Base-by-base conservation (phyloP, 2,888 invertebrate species). In the Heteropelma amictum region DNA sequence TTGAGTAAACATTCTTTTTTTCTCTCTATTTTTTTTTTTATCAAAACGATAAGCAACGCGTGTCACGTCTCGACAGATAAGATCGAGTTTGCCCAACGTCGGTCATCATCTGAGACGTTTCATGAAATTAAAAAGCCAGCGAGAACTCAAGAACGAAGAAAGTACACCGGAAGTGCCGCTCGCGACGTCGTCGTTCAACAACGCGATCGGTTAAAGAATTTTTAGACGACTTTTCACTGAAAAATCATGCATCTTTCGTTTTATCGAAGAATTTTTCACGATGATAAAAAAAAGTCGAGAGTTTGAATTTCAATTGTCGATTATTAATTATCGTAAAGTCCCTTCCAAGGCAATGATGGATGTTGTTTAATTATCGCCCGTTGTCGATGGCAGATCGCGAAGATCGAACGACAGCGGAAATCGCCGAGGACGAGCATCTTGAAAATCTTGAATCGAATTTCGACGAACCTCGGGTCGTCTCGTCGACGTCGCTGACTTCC, bases 41-140 rank as follows among this genome's bases (percentile, higher is more conserved):
- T 14, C 26, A 54, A 17, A 35, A 53, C 35, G 42, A 23, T 30
- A n/a, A 26, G 21, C 42, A 14, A 40, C 35, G 4, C 12, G n/a
- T 28, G 26, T 17, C 26, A 21, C 53, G 30, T 74, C 76, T 53
- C 35, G 47, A 79, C 79, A 83, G 85, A 85, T 85, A 56, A 80
- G 76, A 74, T 80, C 78, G 49, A 83, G 81, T 73, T 42, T 85
- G 38, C 80, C 81, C 5, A 83, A 78, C 53, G 72, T 85, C 61
- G 81, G 79, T 17, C 72, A 77, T 56, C 79, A 76, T 51, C 72
- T 86, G 70, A 82, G 75, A 67, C 81, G 82, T 49, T 77, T 85
- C 54, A 79, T 83, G 73, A 82, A 79, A 79, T 76, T 72, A 28
- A 82, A 71, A 64, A 78, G 56, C 23, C 70, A 69, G 5, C 75